phyloP scores from a whole-genome alignment of 2,113 vertebrate species.

The Regulus satrapa region DNA sequence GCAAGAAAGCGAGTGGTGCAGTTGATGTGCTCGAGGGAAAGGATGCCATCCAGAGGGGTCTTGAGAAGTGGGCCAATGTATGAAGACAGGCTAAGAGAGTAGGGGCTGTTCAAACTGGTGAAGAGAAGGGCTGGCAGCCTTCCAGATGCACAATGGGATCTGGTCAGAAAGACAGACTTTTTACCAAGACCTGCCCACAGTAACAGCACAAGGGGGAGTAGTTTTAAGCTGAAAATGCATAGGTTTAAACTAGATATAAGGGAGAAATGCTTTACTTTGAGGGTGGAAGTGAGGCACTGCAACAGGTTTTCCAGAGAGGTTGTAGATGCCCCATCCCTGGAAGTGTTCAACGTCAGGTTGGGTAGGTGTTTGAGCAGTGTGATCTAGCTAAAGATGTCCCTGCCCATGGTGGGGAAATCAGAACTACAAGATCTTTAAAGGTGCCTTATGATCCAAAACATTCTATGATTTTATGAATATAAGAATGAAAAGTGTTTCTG shows the following conservation, averaged over 20 bases:
- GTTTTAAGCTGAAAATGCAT: neutral
- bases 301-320: neutral
- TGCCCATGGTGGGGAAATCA: neutral
- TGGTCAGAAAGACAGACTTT: neutral
- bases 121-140: neutral
- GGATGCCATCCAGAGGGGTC: neutral
- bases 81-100: neutral
- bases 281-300: neutral
- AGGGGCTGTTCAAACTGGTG: neutral
- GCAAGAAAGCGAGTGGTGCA: neutral
- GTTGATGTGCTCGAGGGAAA: neutral
- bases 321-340: neutral
- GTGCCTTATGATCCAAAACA: neutral
- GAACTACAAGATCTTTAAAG: neutral
- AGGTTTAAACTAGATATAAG: neutral
- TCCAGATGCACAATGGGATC: neutral
- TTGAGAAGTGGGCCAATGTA: neutral
- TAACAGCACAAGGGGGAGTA: neutral
- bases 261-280: neutral
- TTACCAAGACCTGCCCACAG: neutral
- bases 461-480: neutral
- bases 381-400: neutral
- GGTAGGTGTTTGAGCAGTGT: rapidly evolving
- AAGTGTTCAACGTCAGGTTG: neutral
- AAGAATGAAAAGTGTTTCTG: neutral